Base-by-base conservation (phyloP, 2,888 invertebrate species). In the Eulithis prunata region DNA sequence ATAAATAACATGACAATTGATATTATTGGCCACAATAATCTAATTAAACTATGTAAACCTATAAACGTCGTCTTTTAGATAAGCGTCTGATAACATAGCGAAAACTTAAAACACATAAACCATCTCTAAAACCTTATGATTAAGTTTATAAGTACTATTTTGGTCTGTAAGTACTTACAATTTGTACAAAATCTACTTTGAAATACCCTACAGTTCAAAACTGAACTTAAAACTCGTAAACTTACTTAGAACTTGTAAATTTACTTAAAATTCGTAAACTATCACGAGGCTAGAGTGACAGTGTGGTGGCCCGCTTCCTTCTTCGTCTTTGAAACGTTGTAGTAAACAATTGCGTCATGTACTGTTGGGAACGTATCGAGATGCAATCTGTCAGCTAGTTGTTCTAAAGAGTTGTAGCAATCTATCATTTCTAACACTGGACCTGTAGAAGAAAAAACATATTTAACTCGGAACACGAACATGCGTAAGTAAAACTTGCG, bases 321-420 rank as follows among this genome's bases (percentile, higher is more conserved):
- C 72, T 81, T 83, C 4, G 76, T 69, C 46, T 85, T 80, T 8
- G 81, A 61, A 45, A 87, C 78, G 64, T 86, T 85, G 81, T 86
- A 88, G 73, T 83, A 93, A 0, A 94, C 87, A 4, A 96, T 95
- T 0, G 96, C 96, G 81, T 96, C 96, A 79, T 96, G 95, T 0
- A 96, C 94, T 0, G 96, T 95, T 0, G 96, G 96, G 80, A 96
- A 96, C 13, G 95, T 94, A 61, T 93, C 92, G 73, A 95, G 87
- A 41, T 93, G 90, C 12, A 94, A 88, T 43, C 91, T 85, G 57
- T 94, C 94, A 0, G 88, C 72, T 68, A 94, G 94, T 52, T 94
- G 80, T 70, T 95, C 94, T 53, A 94, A 80, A 0, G 88, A 83
- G 81, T 95, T 95, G 88, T 94, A 95, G 70, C 89, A 93, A 56